These are phyloP conservation scores for Stegophylla sp. DNA, from an alignment of 2,888 invertebrate species.

Conservation along the genomic window DNA sequence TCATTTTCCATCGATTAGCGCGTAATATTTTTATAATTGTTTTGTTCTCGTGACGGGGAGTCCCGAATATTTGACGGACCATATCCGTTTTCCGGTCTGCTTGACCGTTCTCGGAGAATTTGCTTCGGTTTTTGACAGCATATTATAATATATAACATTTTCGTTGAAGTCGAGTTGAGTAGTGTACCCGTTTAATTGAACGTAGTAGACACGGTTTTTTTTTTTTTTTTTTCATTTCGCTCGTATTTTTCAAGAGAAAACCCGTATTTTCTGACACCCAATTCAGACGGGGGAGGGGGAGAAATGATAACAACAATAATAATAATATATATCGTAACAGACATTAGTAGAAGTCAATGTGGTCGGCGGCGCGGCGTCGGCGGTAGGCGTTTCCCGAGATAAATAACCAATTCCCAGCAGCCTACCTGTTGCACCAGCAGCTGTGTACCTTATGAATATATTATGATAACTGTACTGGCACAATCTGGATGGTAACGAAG, in stretches of 20 bases:
- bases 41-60: slow-evolving; percentile 38
- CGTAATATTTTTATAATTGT: slow-evolving; percentile 30
- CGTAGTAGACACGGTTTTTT: slow-evolving; percentile 14
- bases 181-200: background rate
- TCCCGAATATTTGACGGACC: slow-evolving; percentile 47
- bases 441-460: slow-evolving; percentile 44
- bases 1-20: background rate
- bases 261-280: background rate
- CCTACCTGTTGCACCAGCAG: background rate
- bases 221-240: slow-evolving; percentile 12
- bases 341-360: slow-evolving; percentile 29
- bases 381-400: slow-evolving; percentile 42
- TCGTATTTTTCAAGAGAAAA: background rate
- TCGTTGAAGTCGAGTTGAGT: background rate
- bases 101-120: slow-evolving; percentile 32
- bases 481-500: slow-evolving; percentile 51
- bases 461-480: too few relatives aligned
- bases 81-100: slow-evolving; percentile 51
- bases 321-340: slow-evolving; percentile 19
- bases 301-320: background rate
- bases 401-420: slow-evolving; percentile 39
- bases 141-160: slow-evolving; percentile 3
- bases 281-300: background rate
- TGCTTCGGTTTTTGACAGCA: slow-evolving; percentile 36
- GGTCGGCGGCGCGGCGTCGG: too few relatives aligned